These are phyloP conservation scores for Drosophila rubida DNA, from an alignment of 2,888 invertebrate species.

Conservation along the genomic window DNA sequence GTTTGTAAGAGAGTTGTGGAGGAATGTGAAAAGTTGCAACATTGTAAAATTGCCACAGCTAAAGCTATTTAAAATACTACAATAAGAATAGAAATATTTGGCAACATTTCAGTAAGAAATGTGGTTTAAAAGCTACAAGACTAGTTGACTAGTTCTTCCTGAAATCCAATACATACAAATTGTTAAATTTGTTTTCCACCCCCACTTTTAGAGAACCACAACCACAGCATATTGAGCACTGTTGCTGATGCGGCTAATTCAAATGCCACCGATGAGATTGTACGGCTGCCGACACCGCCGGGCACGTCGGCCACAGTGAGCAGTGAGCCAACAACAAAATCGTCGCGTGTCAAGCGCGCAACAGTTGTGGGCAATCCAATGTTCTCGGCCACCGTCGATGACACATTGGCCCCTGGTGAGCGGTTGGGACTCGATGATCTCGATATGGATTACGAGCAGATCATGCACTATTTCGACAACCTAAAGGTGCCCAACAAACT, in stretches of 20 bases:
- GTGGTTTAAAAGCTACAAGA: too few species aligned
- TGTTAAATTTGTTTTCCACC: neutral
- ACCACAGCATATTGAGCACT: conserved; percentile 69
- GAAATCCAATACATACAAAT: neutral
- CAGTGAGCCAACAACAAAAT: conserved; percentile 74
- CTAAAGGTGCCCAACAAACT: conserved; percentile 89
- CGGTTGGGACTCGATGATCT: conserved; percentile 92
- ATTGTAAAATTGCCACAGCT: too few species aligned
- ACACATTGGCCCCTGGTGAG: conserved; percentile 86
- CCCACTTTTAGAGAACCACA: conserved; percentile 57
- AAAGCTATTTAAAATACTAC: too few species aligned
- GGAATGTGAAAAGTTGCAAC: too few species aligned
- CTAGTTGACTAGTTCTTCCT: too few species aligned
- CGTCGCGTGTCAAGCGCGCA: conserved; percentile 90
- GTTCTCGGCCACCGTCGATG: conserved; percentile 88
- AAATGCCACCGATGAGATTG: conserved; percentile 71
- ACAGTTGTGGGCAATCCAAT: conserved; percentile 95
- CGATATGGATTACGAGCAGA: conserved; percentile 98
- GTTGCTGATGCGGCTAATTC: conserved; percentile 73
- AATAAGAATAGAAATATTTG: too few species aligned
- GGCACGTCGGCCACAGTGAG: conserved; percentile 35
- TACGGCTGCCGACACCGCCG: conserved; percentile 62
- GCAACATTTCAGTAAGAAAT: too few species aligned
- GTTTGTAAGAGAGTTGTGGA: too few species aligned
- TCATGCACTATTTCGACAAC: conserved; percentile 99